These are phyloP conservation scores for Danio rerio DNA, from an alignment of 2,113 vertebrate genomes.

Conservation along the genomic window GRCz12tu NC_133192.1:48050501-48051000, in stretches of 20 bases:
- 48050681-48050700: background rate
- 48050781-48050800: conserved; percentile 92
- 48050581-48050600: conserved; percentile 98
- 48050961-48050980: too few relatives aligned
- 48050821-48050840: conserved; percentile 98
- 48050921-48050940: conserved; percentile 79
- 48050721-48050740: background rate
- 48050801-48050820: conserved; percentile 91
- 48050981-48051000: too few relatives aligned
- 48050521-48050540: conserved; percentile 92
- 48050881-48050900: conserved; percentile 96
- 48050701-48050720: too few relatives aligned
- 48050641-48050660: conserved; percentile 94
- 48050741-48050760: conserved; percentile 87
- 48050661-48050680: conserved; percentile 62
- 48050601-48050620: conserved; percentile 98
- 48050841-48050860: conserved; percentile 91
- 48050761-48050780: conserved; percentile 87
- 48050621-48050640: conserved; percentile 90
- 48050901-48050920: conserved; percentile 96
- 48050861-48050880: conserved; percentile 89
- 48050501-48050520: conserved; percentile 93
- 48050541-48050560: conserved; percentile 96
- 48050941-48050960: background rate
- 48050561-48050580: conserved; percentile 97